Evolutionary conservation across 2,888 invertebrate genomes (phyloP), one percentile per base, ranked within the genome.

Genomic region (Augiades crinisus): DNA sequence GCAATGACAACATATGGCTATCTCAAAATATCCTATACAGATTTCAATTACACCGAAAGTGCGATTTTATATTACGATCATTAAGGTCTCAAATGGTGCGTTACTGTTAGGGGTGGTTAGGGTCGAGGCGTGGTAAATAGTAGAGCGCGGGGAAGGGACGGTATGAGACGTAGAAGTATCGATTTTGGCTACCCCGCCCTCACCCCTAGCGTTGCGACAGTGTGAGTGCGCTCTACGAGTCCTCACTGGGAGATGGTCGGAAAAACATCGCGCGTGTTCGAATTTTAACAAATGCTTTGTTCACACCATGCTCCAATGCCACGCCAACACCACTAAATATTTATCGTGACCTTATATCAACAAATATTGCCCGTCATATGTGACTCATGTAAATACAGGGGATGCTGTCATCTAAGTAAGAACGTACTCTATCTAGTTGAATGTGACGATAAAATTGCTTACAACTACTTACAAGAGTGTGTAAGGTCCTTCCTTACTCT

Each of bases 171-270:
- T 77, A 78, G 80, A 72, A 84, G 76, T 89, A 89, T 89, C 89
- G 89, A 89, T 89, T 88, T 89, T 87, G 74, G 80, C 71, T 78
- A 77, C 81, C 78, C 84, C 85, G 78, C 85, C 78, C 86, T 81
- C 82, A 69, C 82, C 83, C 85, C 82, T 65, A 75, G 61, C 72
- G 71, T 66, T 81, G 86, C 83, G 86, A 76, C 84, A 74, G 87
- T 87, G 84, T 87, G 87, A 78, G 88, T 87, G 84, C 79, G 79
- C 75, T 65, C 68, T 74, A 69, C 75, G 72, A 77, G 76, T 80
- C 70, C 74, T 78, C 68, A 67, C 70, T 68, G 69, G 59, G 76
- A 80, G 76, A 78, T 75, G 70, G 73, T 63, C 68, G 72, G 66
- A 62, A 66, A 64, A 66, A 75, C 66, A 72, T 67, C 58, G 63